Base-by-base conservation (phyloP, 1,140 invertebrate species). In the Homarus americanus region DNA sequence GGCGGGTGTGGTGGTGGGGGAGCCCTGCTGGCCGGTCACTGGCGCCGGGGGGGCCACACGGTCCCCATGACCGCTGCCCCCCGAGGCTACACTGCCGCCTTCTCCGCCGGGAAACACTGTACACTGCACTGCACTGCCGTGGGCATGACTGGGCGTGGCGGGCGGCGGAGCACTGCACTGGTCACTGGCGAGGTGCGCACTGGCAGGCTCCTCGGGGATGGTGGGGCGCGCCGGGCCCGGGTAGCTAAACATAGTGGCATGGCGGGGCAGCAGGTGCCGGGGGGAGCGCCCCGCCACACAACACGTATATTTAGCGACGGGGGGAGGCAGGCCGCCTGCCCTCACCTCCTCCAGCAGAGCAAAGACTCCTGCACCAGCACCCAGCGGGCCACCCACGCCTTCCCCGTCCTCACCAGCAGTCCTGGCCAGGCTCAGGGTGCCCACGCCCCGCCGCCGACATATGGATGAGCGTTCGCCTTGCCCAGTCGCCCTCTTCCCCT, bases 161-260 rank as follows among this genome's bases (percentile, higher is more conserved):
- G 73, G 87, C 85, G 80, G 69, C 66, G n/a, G 76, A 69, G 91
- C 82, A 91, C 89, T 91, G 83, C 87, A 83, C 92, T 85, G 82
- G 69, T 82, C 91, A 92, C 85, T 92, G 82, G 91, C 66, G 80
- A 87, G 86, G 87, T 87, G 83, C 86, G 86, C 53, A 91, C 82
- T 90, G 88, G 49, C 69, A 78, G 69, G 69, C 44, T 90, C 63
- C 79, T 90, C 83, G 41, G 87, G 90, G 87, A 91, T 87, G 92
- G 91, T 44, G 83, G 87, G 87, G 92, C 86, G 91, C 91, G 91
- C 72, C 82, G 86, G 80, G 80, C 91, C 91, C 79, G 85, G 85
- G 91, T 82, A 90, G 92, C 92, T 93, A 93, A 91, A 93, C 92
- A 91, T 93, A 93, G 92, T 93, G 92, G 91, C 83, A 66, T 92